Evolutionary conservation across 2,113 vertebrate genomes (phyloP).

Genomic region (Bubalus kerabau): DNA sequence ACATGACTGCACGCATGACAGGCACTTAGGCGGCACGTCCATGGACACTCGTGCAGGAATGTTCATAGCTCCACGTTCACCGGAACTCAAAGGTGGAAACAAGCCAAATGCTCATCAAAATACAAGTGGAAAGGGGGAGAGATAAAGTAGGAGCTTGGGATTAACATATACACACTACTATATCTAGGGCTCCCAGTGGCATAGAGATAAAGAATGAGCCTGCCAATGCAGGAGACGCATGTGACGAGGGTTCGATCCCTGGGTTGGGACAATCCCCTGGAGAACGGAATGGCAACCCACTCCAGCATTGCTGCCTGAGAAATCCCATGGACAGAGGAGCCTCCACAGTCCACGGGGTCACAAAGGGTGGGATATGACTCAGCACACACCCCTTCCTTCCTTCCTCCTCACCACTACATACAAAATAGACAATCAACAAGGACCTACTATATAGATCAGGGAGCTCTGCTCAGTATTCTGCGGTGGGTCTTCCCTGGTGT

Average conservation of each 20-base stretch:
- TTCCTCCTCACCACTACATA: not conserved
- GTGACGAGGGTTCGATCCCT: not conserved
- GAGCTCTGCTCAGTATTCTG: no score
- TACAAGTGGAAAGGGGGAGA: not conserved
- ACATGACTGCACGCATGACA: fast-evolving
- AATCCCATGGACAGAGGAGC: not conserved
- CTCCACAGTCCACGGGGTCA: not conserved
- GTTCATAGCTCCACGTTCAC: fast-evolving
- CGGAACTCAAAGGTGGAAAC: not conserved
- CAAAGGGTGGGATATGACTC: not conserved
- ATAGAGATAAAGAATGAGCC: not conserved
- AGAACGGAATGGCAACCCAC: not conserved
- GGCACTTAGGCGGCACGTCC: fast-evolving
- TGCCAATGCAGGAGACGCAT: not conserved
- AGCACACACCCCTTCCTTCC: not conserved
- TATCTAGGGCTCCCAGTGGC: not conserved
- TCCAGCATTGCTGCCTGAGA: not conserved
- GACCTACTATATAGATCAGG: not conserved
- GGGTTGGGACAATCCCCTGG: not conserved
- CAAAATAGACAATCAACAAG: not conserved
- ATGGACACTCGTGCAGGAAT: not conserved
- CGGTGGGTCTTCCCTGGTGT: not conserved
- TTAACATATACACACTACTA: not conserved
- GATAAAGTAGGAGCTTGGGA: not conserved
- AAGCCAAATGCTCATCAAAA: not conserved